phyloP scores from a whole-genome alignment of 1,140 invertebrate genomes.

The Prorops nasuta region DNA sequence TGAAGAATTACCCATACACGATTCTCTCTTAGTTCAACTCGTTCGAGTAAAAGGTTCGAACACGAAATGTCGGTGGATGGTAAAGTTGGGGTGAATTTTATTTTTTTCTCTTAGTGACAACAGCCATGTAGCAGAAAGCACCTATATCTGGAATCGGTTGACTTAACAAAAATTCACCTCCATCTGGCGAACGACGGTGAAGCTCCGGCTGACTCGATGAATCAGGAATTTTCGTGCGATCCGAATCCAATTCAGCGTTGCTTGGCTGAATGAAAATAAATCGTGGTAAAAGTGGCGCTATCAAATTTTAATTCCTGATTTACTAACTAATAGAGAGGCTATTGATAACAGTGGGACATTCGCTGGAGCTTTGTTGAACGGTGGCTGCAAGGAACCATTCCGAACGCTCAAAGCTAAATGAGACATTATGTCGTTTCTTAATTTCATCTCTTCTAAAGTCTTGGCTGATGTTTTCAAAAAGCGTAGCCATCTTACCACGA shows the following conservation, averaged over 20 bases:
- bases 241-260: background rate
- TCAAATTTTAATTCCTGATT: background rate
- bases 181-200: conserved; percentile 55
- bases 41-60: too few relatives aligned
- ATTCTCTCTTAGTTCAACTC: too few relatives aligned
- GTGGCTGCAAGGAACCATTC: conserved; percentile 13
- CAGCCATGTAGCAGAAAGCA: conserved; percentile 57
- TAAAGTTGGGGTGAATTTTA: conserved; percentile 2
- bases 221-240: conserved; percentile 2
- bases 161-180: conserved; percentile 55
- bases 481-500: conserved; percentile 15
- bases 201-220: conserved; percentile 38
- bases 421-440: conserved; percentile 23
- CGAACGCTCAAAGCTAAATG: conserved; percentile 17
- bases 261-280: background rate
- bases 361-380: conserved; percentile 21
- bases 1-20: too few relatives aligned
- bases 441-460: conserved; percentile 20
- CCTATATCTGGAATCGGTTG: conserved; percentile 58
- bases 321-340: conserved; percentile 44
- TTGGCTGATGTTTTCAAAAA: conserved; percentile 15
- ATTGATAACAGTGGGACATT: conserved; percentile 42
- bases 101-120: conserved; percentile 41
- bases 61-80: too few relatives aligned
- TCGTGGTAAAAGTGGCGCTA: background rate